A percentile compares a stretch with the other conserved stretches of the same genome.
Evolutionary conservation across 2,888 invertebrate genomes (phyloP).

Genomic region (Linnaemya tessellans): DNA sequence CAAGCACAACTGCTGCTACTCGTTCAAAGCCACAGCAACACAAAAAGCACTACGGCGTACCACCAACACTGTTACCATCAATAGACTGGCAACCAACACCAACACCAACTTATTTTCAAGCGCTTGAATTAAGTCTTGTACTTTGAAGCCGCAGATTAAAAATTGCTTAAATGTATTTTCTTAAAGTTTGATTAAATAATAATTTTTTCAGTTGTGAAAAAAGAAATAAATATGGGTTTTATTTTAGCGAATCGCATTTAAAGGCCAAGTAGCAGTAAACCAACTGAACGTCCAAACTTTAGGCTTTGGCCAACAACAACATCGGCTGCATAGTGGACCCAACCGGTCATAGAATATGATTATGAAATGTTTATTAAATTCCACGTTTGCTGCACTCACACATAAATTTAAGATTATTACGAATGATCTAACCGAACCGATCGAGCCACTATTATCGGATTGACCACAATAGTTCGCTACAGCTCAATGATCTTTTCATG

Average conservation of each 20-base stretch:
- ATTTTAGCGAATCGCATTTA: slow-evolving; percentile 56
- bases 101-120: slow-evolving; percentile 38
- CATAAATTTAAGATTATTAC: background rate
- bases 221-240: slow-evolving; percentile 4
- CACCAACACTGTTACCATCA: slow-evolving; percentile 27
- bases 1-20: background rate
- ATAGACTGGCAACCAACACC: background rate
- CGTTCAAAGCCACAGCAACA: background rate
- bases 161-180: slow-evolving; percentile 24
- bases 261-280: slow-evolving; percentile 55
- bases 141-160: slow-evolving; percentile 19
- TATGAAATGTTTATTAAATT: slow-evolving; percentile 67
- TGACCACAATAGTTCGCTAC: slow-evolving; percentile 57
- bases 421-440: slow-evolving; percentile 19
- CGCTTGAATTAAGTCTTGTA: slow-evolving; percentile 32
- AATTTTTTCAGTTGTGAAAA: background rate
- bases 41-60: background rate
- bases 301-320: slow-evolving; percentile 42
- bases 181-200: slow-evolving; percentile 12
- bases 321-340: background rate
- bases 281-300: slow-evolving; percentile 33
- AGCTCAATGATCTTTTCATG: slow-evolving; percentile 56
- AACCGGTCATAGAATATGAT: slow-evolving; percentile 67
- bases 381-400: slow-evolving; percentile 31
- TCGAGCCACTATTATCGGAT: background rate